Conservation (phyloP, 2,113 vertebrate genomes). For the Microcebus ravelobensis region DNA sequence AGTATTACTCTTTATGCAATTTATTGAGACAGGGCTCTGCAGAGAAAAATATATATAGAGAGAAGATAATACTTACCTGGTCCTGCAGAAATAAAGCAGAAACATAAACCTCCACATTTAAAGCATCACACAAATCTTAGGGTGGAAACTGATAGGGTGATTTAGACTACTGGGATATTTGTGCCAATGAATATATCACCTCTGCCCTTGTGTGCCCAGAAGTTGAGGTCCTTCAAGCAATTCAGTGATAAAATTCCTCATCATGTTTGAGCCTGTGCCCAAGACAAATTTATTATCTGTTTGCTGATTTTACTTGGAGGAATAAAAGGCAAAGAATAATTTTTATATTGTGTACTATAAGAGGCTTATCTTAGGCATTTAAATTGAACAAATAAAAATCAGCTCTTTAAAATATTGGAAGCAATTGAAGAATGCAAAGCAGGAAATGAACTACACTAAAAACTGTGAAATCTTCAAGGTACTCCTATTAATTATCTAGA, state of each 20-base stretch:
- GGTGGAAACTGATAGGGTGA: neutral
- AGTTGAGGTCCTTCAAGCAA: neutral
- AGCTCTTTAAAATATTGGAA: neutral
- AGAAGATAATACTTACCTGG: neutral
- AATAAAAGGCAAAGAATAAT: neutral
- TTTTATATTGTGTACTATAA: neutral
- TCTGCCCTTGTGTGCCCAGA: neutral
- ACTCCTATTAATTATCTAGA: constrained; percentile 27
- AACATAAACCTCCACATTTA: neutral
- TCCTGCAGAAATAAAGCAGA: neutral
- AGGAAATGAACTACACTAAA: neutral
- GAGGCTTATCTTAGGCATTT: neutral
- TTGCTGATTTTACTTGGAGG: constrained; percentile 27
- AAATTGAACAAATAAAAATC: constrained; percentile 39
- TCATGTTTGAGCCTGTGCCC: neutral
- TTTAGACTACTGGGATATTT: neutral
- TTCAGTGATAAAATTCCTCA: constrained; percentile 10
- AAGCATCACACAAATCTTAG: neutral
- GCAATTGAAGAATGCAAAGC: neutral
- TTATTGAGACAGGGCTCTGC: neutral
- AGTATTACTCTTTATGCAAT: neutral
- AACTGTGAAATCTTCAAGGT: constrained; percentile 19
- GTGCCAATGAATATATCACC: neutral
- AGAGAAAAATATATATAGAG: neutral
- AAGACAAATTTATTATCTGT: constrained; percentile 36